phyloP scores from a whole-genome alignment of 2,113 vertebrate genomes.

The Psittacara wagleri region DNA sequence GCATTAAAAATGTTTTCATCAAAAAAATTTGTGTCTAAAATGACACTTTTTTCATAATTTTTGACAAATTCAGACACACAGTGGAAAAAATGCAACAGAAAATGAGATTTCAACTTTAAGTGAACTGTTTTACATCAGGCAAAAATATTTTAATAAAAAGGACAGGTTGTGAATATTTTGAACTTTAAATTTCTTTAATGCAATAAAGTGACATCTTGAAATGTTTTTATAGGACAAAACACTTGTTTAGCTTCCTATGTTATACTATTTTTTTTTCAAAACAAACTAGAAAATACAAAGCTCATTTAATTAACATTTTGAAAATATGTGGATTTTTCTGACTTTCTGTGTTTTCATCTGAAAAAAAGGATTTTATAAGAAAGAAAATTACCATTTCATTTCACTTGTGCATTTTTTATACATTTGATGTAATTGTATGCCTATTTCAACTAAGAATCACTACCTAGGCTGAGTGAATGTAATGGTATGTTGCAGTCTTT shows the following conservation, averaged over 20 bases:
- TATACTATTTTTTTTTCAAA: neutral
- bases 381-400: rapidly evolving
- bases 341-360: neutral
- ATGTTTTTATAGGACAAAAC: neutral
- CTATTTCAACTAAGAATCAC: neutral
- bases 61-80: neutral
- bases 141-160: neutral
- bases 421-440: rapidly evolving
- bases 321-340: neutral
- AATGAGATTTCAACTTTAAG: neutral
- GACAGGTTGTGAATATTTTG: neutral
- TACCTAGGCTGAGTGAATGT: neutral
- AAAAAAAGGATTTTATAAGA: neutral
- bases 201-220: neutral
- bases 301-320: neutral
- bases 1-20: neutral
- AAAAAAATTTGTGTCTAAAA: neutral
- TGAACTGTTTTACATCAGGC: neutral
- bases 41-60: neutral
- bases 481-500: neutral
- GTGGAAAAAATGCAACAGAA: neutral
- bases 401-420: neutral
- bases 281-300: neutral
- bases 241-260: rapidly evolving
- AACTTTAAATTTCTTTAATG: neutral